These are phyloP conservation scores for Lates calcarifer DNA, from an alignment of 2,113 vertebrate species.

Conservation along the genomic window DNA sequence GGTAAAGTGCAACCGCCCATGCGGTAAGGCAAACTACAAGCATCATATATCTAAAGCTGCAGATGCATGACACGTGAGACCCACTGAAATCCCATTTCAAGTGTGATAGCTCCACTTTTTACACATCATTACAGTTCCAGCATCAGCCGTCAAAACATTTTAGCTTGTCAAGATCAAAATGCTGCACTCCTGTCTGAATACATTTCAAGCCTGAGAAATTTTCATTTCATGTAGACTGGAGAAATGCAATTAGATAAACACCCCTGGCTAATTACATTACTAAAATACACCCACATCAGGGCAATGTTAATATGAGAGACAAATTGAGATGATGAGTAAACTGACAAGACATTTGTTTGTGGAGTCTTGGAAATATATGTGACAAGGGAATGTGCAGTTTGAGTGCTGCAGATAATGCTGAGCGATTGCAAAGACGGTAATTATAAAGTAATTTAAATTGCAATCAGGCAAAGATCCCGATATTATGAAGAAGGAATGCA, in stretches of 20 bases:
- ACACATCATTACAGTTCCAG: conserved; percentile 59
- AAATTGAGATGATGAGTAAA: conserved; percentile 67
- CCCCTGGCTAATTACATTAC: conserved; percentile 65
- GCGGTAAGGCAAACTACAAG: conserved; percentile 17
- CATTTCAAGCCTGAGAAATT: conserved; percentile 64
- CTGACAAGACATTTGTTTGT: conserved; percentile 62
- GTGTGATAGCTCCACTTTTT: conserved; percentile 41
- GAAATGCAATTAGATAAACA: conserved; percentile 71
- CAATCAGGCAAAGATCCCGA: conserved; percentile 34
- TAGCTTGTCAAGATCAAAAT: conserved; percentile 51
- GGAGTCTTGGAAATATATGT: conserved; percentile 21
- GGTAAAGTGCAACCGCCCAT: conserved; percentile 19
- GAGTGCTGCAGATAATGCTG: conserved; percentile 37
- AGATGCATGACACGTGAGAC: background rate
- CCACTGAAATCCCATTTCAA: conserved; percentile 48
- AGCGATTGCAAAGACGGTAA: conserved; percentile 41
- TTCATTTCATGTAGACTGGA: conserved; percentile 60
- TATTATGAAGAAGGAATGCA: background rate
- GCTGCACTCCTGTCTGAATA: conserved; percentile 46
- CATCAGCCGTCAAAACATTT: conserved; percentile 57
- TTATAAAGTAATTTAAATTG: conserved; percentile 48
- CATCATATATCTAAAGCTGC: conserved; percentile 17
- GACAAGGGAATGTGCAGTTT: conserved; percentile 40
- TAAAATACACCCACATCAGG: conserved; percentile 59
- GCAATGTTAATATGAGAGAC: conserved; percentile 50